Evolutionary conservation across 1,140 invertebrate species (phyloP), one percentile per base, ranked within the genome.

Genomic region (Telenomus remus): DNA sequence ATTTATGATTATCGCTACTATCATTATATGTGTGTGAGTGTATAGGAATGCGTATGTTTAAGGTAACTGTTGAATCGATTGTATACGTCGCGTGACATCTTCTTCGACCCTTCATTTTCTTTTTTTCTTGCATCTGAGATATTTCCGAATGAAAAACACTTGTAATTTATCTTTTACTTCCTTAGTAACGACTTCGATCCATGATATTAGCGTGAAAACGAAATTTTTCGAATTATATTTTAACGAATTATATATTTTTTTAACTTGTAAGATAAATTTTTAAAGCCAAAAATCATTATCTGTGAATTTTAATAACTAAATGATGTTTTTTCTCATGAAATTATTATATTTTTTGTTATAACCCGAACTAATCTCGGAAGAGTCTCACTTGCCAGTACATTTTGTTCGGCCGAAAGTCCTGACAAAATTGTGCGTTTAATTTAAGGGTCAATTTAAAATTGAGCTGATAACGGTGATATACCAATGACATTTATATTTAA

Each of bases 1-100:
- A 53, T 46, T 76, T 47, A 27, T 27, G 19, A 71, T 71, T 71
- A 70, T 76, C 50, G 61, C 66, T 70, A 46, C 50, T 70, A 66
- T 33, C 50, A 55, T 68, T 56, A 51, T 71, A 60, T 13, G 8
- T 44, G 13, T 44, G 15, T 63, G 51, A 57, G 63, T 71, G 61
- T 70, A 66, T 56, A 66, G 53, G 60, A 59, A 63, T 68, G 56
- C 37, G 53, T 55, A 68, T 47, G 53, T 74, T 51, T 54, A 57
- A 13, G 15, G 13, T 56, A 56, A 64, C 19, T 60, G 54, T 64
- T 75, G 53, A 63, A 68, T 65, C 47, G 35, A 68, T 63, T 63
- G 51, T 68, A 50, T 53, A 48, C 50, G 43, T 69, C 50, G 47
- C 59, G 55, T 73, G 47, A 64, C 16, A 49, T 42, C 65, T 65